Evolutionary conservation across 2,888 invertebrate genomes (phyloP).

Genomic region (Antheraea yamamai): DNA sequence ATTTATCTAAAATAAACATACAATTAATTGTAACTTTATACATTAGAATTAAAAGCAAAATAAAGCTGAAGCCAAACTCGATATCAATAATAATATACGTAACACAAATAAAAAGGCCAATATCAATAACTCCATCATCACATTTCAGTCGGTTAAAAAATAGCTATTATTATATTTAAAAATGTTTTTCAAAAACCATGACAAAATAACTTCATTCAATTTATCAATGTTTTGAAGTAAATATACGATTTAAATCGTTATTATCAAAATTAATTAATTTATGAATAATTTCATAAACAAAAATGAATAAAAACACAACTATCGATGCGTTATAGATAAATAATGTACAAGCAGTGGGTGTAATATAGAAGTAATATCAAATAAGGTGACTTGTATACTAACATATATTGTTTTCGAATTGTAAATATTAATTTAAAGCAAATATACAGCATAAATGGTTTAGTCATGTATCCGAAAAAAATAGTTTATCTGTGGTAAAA

Average conservation of each 20-base stretch:
- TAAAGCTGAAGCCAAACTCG: constrained; percentile 67
- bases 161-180: background rate
- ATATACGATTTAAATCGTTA: background rate
- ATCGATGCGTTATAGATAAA: too few relatives aligned
- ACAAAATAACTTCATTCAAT: background rate
- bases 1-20: constrained; percentile 31
- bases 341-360: too few relatives aligned
- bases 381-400: too few relatives aligned
- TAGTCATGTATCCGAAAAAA: too few relatives aligned
- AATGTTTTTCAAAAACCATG: background rate
- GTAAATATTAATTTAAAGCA: too few relatives aligned
- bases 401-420: too few relatives aligned
- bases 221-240: background rate
- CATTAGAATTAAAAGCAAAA: constrained; percentile 53
- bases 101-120: constrained; percentile 21
- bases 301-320: too few relatives aligned
- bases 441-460: too few relatives aligned
- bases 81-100: constrained; percentile 44
- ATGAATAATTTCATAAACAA: background rate
- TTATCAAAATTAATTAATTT: background rate
- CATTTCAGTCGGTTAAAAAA: constrained; percentile 63
- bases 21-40: constrained; percentile 20
- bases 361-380: too few relatives aligned
- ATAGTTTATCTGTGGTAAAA: background rate
- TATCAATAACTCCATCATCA: constrained; percentile 16